These are phyloP conservation scores for Cordilura impudica DNA, from an alignment of 2,888 invertebrate genomes.

Conservation along the genomic window DNA sequence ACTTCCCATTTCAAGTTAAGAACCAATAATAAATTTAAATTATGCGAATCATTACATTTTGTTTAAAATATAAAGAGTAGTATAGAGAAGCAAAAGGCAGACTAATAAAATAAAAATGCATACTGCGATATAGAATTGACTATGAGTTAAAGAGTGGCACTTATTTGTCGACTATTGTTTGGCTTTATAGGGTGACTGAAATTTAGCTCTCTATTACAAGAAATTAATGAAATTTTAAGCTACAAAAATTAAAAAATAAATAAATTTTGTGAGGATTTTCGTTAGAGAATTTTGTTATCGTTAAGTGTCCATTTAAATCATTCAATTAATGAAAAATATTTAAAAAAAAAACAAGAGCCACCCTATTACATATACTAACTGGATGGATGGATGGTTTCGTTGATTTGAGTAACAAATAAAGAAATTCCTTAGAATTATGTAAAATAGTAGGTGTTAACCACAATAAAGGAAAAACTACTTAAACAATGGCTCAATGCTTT, in stretches of 20 bases:
- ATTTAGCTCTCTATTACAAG: no score
- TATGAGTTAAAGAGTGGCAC: background rate
- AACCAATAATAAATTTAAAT: conserved; percentile 26
- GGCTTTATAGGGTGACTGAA: no score
- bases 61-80: background rate
- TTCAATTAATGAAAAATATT: no score
- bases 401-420: background rate
- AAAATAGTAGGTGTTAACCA: conserved; percentile 49
- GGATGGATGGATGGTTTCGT: background rate
- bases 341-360: no score
- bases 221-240: no score
- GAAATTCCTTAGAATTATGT: conserved; percentile 44
- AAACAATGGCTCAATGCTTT: background rate
- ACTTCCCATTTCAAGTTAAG: background rate
- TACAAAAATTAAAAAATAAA: no score
- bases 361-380: no score
- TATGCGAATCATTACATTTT: conserved; percentile 30
- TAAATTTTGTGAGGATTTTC: no score
- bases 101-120: background rate
- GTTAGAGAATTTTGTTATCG: no score
- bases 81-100: background rate
- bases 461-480: background rate
- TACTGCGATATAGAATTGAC: background rate
- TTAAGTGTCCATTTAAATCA: no score
- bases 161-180: no score